A percentile compares a stretch with the other conserved stretches of the same genome.
These are phyloP conservation scores for Sorex araneus DNA, from an alignment of 2,113 vertebrate genomes.

Conservation along the genomic window DNA sequence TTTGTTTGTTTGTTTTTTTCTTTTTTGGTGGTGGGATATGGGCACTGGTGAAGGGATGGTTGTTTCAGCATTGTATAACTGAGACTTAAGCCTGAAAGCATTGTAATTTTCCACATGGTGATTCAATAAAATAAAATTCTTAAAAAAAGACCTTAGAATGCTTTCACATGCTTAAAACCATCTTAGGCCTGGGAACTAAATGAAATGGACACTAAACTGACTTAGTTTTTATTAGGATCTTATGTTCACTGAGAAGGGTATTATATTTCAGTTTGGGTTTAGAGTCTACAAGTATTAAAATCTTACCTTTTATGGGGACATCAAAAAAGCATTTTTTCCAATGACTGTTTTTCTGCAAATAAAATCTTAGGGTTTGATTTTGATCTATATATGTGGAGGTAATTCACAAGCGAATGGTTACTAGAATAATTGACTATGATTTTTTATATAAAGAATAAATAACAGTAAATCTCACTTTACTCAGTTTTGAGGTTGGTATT, in stretches of 20 bases:
- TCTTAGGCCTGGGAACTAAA: neutral
- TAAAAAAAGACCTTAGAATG: neutral
- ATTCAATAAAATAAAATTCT: too few relatives aligned
- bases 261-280: neutral
- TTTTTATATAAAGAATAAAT: conserved; percentile 3
- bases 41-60: too few relatives aligned
- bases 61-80: too few relatives aligned
- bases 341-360: neutral
- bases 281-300: neutral
- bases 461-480: neutral
- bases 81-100: too few relatives aligned
- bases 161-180: conserved; percentile 7
- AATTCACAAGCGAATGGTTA: conserved; percentile 9
- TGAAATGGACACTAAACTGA: conserved; percentile 9
- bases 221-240: neutral
- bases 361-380: conserved; percentile 24
- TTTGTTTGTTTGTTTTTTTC: too few relatives aligned
- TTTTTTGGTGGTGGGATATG: too few relatives aligned
- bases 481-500: conserved; percentile 27
- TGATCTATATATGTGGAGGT: neutral
- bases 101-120: too few relatives aligned
- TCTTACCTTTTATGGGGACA: neutral
- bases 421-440: neutral
- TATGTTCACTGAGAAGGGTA: neutral
- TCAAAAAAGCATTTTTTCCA: neutral